A percentile compares a stretch with the other conserved stretches of the same genome.
These are phyloP conservation scores for Papilio xuthus DNA, from an alignment of 1,140 invertebrate species.

Conservation along the genomic window DNA sequence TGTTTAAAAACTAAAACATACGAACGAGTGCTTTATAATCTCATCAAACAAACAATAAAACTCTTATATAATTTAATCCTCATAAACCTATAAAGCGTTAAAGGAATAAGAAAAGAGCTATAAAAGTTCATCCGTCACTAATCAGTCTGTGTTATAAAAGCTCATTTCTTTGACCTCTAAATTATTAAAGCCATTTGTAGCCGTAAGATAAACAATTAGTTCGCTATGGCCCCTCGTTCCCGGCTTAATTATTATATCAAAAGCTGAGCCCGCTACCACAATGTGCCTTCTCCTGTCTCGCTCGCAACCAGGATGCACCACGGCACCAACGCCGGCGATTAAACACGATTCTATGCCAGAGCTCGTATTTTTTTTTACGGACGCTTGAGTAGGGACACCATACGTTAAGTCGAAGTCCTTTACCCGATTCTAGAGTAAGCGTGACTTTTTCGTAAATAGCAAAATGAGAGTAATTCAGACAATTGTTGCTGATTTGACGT, in stretches of 20 bases:
- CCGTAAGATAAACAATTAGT: constrained; percentile 72
- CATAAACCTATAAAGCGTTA: constrained; percentile 40
- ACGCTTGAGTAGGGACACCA: constrained; percentile 37
- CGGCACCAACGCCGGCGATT: constrained; percentile 68
- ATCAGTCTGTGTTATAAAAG: constrained; percentile 52
- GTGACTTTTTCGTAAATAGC: background rate
- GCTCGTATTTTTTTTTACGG: constrained; percentile 71
- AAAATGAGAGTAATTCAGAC: background rate
- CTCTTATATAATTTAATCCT: constrained; percentile 2
- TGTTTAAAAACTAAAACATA: background rate
- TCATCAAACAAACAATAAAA: background rate
- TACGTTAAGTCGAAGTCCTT: background rate
- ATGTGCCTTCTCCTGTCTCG: constrained; percentile 58
- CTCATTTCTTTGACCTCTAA: constrained; percentile 53
- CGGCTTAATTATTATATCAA: constrained; percentile 78
- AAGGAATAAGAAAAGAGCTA: constrained; percentile 34
- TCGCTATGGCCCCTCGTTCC: constrained; percentile 53
- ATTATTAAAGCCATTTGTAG: constrained; percentile 61
- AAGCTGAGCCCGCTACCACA: constrained; percentile 62
- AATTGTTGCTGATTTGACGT: too few species aligned
- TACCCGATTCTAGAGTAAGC: background rate
- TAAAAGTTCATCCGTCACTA: constrained; percentile 49
- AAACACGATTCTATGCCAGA: constrained; percentile 79
- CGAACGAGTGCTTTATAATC: background rate
- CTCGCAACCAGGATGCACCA: constrained; percentile 57